Evolutionary conservation across 2,113 vertebrate genomes (phyloP), one percentile per base, ranked within the genome.

Genomic region (Camelus bactrianus): DNA sequence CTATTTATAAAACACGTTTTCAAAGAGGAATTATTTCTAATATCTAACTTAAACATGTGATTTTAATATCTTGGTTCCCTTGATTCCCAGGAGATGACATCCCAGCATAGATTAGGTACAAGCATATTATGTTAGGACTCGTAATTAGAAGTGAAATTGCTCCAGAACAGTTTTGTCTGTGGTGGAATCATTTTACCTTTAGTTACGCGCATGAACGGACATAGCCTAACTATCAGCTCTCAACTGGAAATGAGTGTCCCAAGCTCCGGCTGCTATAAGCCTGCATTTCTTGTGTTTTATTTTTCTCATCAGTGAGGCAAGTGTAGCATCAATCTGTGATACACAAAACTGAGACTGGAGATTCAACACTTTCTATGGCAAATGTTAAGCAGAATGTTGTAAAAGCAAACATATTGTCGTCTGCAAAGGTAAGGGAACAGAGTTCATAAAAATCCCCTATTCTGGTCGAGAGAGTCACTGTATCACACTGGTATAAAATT

Each of bases 71-170:
- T 92, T 95, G 75, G 46, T 88, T 96, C 38, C 60, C 35, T 35
- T 77, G 69, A 96, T 98, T 73, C 35, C 91, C 38, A 96, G 58
- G 72, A 92, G 72, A 91, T 96, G 83, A 64, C 0, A 0, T 97
- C 89, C 32, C 80, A 48, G 89, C 62, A 95, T 95, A 98, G 98
- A 97, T 88, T 92, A 97, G 83, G 72, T 89, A 80, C 79, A 97
- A 77, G 65, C 67, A 79, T 97, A 98, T 94, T 89, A 70, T 96
- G 97, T 77, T 56, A 95, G 72, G 50, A 85, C 86, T 58, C 86
- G 91, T 98, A 98, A 98, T 98, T 98, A 98, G 96, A 96, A 97
- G 96, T 94, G 35, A 97, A 98, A 98, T 98, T 98, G 67, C 97
- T 98, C 97, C 91, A 85, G 50, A 97, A 93, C 82, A 81, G 67